Evolutionary conservation across 2,113 vertebrate genomes (phyloP).

Genomic region (Brachyhypopomus occidentalis): DNA sequence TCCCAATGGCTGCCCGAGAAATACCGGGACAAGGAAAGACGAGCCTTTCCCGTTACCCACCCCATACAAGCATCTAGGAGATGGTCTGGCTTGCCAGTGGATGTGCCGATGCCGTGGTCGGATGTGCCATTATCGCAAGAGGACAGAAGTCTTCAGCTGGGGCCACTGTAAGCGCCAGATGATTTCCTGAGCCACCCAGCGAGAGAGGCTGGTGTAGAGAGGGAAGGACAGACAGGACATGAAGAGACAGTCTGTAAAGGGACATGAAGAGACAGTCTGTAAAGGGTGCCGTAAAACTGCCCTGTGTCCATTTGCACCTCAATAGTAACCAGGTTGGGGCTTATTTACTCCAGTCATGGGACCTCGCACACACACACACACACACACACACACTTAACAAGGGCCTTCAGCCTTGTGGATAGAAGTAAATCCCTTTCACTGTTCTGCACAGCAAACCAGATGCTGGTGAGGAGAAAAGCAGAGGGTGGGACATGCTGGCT

Average conservation of each 20-base stretch:
- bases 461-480: slow-evolving; percentile 1
- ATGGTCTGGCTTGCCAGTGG: too few species aligned
- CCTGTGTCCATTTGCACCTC: slow-evolving; percentile 47
- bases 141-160: slow-evolving; percentile 24
- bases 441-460: slow-evolving; percentile 26
- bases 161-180: slow-evolving; percentile 46
- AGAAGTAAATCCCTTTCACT: slow-evolving; percentile 15
- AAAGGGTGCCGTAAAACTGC: slow-evolving; percentile 40
- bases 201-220: slow-evolving; percentile 23
- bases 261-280: slow-evolving; percentile 29
- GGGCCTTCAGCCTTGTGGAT: not conserved
- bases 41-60: too few species aligned
- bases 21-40: too few species aligned
- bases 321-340: slow-evolving; percentile 32
- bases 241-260: too few species aligned
- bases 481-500: not conserved
- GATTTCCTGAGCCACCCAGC: slow-evolving; percentile 50
- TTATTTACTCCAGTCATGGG: slow-evolving; percentile 19
- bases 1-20: too few species aligned
- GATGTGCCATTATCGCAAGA: too few species aligned
- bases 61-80: too few species aligned
- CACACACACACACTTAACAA: slow-evolving; percentile 11
- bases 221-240: not conserved
- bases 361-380: slow-evolving; percentile 21
- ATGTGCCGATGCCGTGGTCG: too few species aligned